Evolutionary conservation across 2,113 vertebrate genomes (phyloP).

Genomic region (Silurus meridionalis): DNA sequence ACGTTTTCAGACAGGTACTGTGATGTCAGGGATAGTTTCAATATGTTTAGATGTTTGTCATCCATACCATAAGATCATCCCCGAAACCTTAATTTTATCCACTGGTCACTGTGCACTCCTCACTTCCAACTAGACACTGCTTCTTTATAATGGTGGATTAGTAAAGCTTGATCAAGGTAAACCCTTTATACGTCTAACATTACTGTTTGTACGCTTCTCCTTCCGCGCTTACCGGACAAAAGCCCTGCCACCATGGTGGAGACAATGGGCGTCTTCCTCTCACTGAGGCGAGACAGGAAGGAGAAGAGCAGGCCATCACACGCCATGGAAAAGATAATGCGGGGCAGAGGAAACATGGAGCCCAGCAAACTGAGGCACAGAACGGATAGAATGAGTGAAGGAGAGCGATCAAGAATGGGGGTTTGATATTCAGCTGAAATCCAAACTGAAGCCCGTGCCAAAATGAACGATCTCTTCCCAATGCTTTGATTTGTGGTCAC

Average conservation of each 20-base stretch:
- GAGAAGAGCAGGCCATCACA: constrained; percentile 78
- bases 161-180: constrained; percentile 1
- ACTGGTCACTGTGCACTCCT: neutral
- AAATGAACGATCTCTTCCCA: neutral
- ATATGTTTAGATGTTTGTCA: neutral
- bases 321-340: constrained; percentile 81
- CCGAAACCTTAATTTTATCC: neutral
- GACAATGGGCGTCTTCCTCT: constrained; percentile 71
- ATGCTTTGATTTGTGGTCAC: neutral
- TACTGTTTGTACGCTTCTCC: constrained; percentile 37
- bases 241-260: constrained; percentile 73
- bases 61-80: neutral
- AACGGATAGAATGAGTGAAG: constrained; percentile 44
- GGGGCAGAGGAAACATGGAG: constrained; percentile 81
- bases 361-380: constrained; percentile 74
- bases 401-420: neutral
- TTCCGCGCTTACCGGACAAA: constrained; percentile 70
- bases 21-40: neutral
- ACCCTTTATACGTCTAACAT: neutral
- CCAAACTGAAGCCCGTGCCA: constrained; percentile 9
- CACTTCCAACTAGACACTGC: neutral
- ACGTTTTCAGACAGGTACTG: neutral
- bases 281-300: constrained; percentile 72
- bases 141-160: neutral
- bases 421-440: constrained; percentile 49